Base-by-base conservation (phyloP, 2,113 vertebrate species). In the Telmatochromis sp. region DNA sequence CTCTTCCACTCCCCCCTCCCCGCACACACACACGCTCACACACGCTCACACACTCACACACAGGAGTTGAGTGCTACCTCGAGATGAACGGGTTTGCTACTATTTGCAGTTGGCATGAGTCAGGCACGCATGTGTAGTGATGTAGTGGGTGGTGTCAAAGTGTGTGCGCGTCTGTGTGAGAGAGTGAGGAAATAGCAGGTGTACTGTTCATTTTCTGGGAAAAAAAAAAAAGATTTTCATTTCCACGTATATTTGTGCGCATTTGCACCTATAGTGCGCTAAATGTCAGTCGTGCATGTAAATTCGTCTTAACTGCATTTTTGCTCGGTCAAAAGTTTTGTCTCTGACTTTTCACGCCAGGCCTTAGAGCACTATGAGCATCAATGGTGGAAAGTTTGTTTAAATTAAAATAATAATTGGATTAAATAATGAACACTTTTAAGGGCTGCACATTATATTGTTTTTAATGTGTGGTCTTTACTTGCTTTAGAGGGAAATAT, bases 71-170 rank as follows among this genome's bases (percentile, higher is more conserved):
- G 92, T 91, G 92, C 84, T 91, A 89, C 84, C 89, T 92, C 75
- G 83, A 91, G 88, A 89, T 90, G 93, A 91, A 89, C 87, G 73
- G 78, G 90, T 91, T 89, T 90, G 93, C 91, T 94, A 94, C 94
- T 92, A 93, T 92, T 95, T 95, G 94, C 93, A 94, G 93, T 94
- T 94, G 91, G 91, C 87, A 92, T 91, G 89, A 92, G 90, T 93
- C 89, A 93, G 94, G 83, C 91, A 91, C 87, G 89, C 93, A 93
- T 93, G 94, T 94, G 94, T 94, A 90, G 91, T 89, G 84, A 91
- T 92, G 89, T 89, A 73, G 93, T 94, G 94, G 92, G 94, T 90
- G 93, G 91, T 91, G 92, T 94, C 89, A 89, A 58, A 86, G 85
- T 78, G 57, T 84, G 88, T 51, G 88, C 58, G 12, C 21, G 75